These are phyloP conservation scores for Emydura subglobosa DNA, from an alignment of 2,113 vertebrate genomes.

Conservation along the genomic window DNA sequence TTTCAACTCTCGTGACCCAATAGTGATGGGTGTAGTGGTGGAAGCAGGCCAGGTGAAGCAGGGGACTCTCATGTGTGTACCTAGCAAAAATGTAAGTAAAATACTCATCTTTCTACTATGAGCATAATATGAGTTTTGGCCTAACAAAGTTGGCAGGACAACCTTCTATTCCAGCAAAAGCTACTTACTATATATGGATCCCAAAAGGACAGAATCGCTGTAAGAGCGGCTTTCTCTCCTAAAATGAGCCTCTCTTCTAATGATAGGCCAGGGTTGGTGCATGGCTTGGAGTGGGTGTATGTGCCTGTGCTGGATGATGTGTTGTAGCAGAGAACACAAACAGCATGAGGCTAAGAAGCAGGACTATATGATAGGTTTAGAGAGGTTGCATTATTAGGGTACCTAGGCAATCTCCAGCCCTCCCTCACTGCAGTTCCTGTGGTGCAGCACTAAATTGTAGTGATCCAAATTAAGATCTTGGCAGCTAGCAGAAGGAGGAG, in stretches of 20 bases:
- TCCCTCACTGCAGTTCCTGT: fast-evolving
- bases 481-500: fast-evolving
- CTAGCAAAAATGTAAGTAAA: conserved; percentile 92
- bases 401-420: too few species aligned
- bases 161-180: not conserved
- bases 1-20: conserved; percentile 98
- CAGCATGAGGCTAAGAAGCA: fast-evolving
- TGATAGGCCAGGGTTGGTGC: not conserved
- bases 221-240: not conserved
- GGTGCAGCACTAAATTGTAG: not conserved
- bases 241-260: not conserved
- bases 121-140: fast-evolving
- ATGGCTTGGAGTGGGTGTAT: not conserved
- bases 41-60: conserved; percentile 93
- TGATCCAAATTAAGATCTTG: fast-evolving
- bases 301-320: not conserved
- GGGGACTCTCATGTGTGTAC: conserved; percentile 95
- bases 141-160: not conserved
- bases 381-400: not conserved
- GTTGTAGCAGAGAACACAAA: fast-evolving
- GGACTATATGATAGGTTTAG: not conserved
- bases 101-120: not conserved
- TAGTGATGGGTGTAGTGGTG: conserved; percentile 93
- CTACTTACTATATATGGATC: fast-evolving
- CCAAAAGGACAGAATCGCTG: fast-evolving